Percentiles rank a stretch among this genome's conserved stretches.
Evolutionary conservation across 2,113 vertebrate species (phyloP).

Genomic region (Tichodroma muraria): DNA sequence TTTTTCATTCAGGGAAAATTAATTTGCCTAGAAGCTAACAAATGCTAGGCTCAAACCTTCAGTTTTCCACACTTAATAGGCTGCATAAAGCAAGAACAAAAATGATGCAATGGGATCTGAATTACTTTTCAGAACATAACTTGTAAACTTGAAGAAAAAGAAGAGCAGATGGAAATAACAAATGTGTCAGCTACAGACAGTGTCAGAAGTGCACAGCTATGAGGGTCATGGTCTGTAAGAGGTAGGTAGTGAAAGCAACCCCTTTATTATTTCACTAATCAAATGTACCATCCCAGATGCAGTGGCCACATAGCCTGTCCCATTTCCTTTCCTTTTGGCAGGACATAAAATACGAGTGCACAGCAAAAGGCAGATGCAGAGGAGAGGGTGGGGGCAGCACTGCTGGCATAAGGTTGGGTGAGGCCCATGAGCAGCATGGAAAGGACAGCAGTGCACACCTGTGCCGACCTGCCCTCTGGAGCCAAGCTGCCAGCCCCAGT

Average conservation of each 20-base stretch:
- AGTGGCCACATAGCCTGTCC: neutral
- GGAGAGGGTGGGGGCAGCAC: neutral
- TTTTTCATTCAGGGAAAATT: neutral
- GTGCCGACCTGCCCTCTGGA: neutral
- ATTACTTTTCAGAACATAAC: neutral
- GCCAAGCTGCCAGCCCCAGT: neutral
- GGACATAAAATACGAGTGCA: neutral
- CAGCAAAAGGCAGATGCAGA: neutral
- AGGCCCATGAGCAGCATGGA: neutral
- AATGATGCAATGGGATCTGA: neutral
- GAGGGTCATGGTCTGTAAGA: neutral
- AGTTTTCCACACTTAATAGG: neutral
- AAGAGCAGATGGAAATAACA: neutral
- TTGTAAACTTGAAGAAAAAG: neutral
- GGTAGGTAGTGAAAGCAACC: neutral
- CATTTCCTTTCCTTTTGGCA: neutral
- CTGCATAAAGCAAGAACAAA: neutral
- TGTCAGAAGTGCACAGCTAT: neutral
- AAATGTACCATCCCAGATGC: neutral
- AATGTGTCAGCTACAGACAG: neutral
- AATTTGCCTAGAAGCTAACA: neutral
- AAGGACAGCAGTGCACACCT: neutral
- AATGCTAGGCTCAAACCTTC: neutral
- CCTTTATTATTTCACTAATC: neutral
- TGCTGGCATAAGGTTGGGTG: fast-evolving